These are phyloP conservation scores for Ophthalmolycus amberensis DNA, from an alignment of 2,113 vertebrate species.

Conservation along the genomic window DNA sequence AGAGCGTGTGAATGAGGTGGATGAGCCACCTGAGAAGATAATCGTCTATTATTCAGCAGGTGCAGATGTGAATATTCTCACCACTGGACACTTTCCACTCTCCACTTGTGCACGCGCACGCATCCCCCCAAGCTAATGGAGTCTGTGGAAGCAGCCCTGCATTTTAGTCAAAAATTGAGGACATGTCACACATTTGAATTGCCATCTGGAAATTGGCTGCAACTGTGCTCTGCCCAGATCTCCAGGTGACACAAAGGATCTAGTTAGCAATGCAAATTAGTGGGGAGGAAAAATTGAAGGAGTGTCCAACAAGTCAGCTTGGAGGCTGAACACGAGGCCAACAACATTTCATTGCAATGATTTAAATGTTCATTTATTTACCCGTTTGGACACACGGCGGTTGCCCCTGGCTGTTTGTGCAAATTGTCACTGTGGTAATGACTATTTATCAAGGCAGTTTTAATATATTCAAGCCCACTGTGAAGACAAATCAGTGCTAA, in stretches of 20 bases:
- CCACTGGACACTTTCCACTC: slow-evolving; percentile 73
- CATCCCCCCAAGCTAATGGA: slow-evolving; percentile 66
- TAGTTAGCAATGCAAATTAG: slow-evolving; percentile 73
- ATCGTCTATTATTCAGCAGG: slow-evolving; percentile 80
- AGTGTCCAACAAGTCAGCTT: slow-evolving; percentile 53
- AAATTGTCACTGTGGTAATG: slow-evolving; percentile 44
- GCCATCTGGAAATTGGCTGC: slow-evolving; percentile 71
- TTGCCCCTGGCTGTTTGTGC: slow-evolving; percentile 41
- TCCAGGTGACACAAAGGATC: slow-evolving; percentile 70
- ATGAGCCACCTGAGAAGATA: slow-evolving; percentile 66
- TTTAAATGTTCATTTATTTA: slow-evolving; percentile 62
- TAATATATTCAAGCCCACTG: slow-evolving; percentile 31
- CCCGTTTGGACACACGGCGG: slow-evolving; percentile 45
- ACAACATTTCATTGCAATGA: slow-evolving; percentile 57
- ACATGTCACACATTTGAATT: slow-evolving; percentile 65
- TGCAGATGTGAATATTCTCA: slow-evolving; percentile 79
- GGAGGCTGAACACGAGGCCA: slow-evolving; percentile 54
- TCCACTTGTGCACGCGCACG: slow-evolving; percentile 56
- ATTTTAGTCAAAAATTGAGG: slow-evolving; percentile 52
- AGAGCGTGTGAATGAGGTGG: slow-evolving; percentile 34
- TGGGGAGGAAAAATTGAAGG: slow-evolving; percentile 41
- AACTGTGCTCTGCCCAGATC: slow-evolving; percentile 56
- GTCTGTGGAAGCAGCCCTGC: slow-evolving; percentile 47
- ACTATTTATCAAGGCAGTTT: slow-evolving; percentile 20
- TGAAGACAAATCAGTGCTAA: slow-evolving; percentile 28